A percentile compares a stretch with the other conserved stretches of the same genome.
phyloP scores from a whole-genome alignment of 2,888 invertebrate species.

The Tachystola acroxantha region DNA sequence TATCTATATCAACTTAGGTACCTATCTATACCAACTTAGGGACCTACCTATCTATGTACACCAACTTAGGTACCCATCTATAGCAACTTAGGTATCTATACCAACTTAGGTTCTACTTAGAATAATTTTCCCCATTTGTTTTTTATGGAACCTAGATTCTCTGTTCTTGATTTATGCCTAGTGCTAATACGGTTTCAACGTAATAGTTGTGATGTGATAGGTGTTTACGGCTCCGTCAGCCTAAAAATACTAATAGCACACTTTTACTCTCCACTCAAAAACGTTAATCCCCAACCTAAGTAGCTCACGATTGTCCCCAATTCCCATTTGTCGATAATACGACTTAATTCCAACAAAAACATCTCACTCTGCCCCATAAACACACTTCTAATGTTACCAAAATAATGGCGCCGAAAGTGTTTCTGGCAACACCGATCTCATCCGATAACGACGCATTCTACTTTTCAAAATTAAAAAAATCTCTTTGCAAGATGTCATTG shows the following conservation, averaged over 20 bases:
- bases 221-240: too few species aligned
- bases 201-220: too few species aligned
- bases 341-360: conserved; percentile 20
- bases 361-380: conserved; percentile 20
- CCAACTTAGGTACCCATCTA: too few species aligned
- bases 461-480: conserved; percentile 16
- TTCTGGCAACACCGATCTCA: conserved; percentile 42
- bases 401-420: conserved; percentile 49
- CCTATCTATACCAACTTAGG: too few species aligned
- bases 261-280: conserved; percentile 14
- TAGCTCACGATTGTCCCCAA: conserved; percentile 15
- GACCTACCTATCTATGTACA: too few species aligned
- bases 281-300: conserved; percentile 14
- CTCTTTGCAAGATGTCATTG: conserved; percentile 15
- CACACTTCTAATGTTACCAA: conserved; percentile 36
- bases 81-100: too few species aligned
- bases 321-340: conserved; percentile 9
- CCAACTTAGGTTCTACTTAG: too few species aligned
- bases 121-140: too few species aligned
- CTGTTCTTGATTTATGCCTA: too few species aligned
- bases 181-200: too few species aligned
- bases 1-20: too few species aligned
- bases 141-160: too few species aligned
- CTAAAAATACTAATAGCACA: neutral
- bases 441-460: conserved; percentile 26